phyloP scores from a whole-genome alignment of 1,140 invertebrate species.

The Asbolus verrucosus region DNA sequence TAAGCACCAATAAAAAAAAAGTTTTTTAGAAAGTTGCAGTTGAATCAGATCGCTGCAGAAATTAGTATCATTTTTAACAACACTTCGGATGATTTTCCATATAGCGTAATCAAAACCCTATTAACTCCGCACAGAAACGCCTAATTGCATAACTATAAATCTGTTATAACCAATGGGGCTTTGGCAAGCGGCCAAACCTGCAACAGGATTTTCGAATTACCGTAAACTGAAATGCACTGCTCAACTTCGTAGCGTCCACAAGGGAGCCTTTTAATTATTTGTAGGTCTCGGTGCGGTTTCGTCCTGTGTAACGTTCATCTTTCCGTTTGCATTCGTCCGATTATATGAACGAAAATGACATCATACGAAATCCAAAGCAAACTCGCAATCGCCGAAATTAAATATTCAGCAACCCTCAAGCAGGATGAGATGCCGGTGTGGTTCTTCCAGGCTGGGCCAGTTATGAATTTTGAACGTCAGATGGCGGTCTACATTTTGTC shows the following conservation, averaged over 20 bases:
- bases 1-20: no score
- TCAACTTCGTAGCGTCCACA: conserved; percentile 15
- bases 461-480: conserved; percentile 36
- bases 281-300: not conserved
- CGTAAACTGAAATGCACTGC: conserved; percentile 32
- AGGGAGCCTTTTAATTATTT: conserved; percentile 18
- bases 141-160: conserved; percentile 32
- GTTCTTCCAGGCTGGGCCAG: not conserved
- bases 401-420: conserved; percentile 19
- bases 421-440: conserved; percentile 16
- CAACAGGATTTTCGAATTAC: conserved; percentile 36
- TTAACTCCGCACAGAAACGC: no score
- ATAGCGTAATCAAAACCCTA: conserved; percentile 11
- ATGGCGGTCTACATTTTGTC: conserved; percentile 32
- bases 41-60: no score
- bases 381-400: conserved; percentile 18
- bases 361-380: conserved; percentile 16
- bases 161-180: conserved; percentile 4
- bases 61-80: no score
- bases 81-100: no score
- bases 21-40: no score
- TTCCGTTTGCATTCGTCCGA: not conserved
- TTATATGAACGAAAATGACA: conserved; percentile 10
- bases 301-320: conserved; percentile 3
- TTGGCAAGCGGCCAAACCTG: conserved; percentile 15